Evolutionary conservation across 2,797 vertebrate species (phyloP), one percentile per base, ranked within the genome.

Genomic region (Leuciscus waleckii): DNA sequence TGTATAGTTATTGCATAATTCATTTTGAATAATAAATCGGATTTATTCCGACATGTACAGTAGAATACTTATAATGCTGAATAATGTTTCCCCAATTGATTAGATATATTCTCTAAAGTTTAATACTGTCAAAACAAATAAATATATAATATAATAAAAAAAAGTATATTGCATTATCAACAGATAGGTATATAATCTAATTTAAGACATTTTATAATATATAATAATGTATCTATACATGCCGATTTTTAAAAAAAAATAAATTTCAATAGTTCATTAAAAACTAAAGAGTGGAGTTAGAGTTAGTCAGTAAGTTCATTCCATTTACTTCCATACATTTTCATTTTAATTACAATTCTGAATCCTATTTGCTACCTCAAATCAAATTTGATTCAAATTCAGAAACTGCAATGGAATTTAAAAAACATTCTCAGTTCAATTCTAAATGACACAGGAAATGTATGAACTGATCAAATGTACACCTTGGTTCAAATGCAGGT

Each of bases 301-400:
- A 51, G 49, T 29, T 19, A 73, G n/a, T 46, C 41, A 41, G 16
- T 56, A 5, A 32, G 14, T 16, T 32, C 5, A 32, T 65, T 65
- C 26, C 2, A 32, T 65, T 32, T 17, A 65, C 26, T 29, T 63
- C 13, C 14, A 65, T 65, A 65, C 1, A 32, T 65, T 65, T 14
- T 7, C 0, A 35, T 67, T 35, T 1, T 0, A 63, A 63, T 29
- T n/a, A 63, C 6, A 67, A 67, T 35, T 35, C 63, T 67, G 3
- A 67, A 19, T 67, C 63, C 10, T 26, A 61, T 61, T 61, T 61
- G 58, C 7, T 17, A 17, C 26, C 29, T 65, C 11, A 65, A 29
- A 65, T 65, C 14, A 67, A 26, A 46, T 49, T 73, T 11, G 7
- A 46, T 74, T 49, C 71, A 80, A 68, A 68, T 80, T 80, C 26